Evolutionary conservation across 2,888 invertebrate genomes (phyloP), one percentile per base, ranked within the genome.

Genomic region (Apocheima hispidaria): DNA sequence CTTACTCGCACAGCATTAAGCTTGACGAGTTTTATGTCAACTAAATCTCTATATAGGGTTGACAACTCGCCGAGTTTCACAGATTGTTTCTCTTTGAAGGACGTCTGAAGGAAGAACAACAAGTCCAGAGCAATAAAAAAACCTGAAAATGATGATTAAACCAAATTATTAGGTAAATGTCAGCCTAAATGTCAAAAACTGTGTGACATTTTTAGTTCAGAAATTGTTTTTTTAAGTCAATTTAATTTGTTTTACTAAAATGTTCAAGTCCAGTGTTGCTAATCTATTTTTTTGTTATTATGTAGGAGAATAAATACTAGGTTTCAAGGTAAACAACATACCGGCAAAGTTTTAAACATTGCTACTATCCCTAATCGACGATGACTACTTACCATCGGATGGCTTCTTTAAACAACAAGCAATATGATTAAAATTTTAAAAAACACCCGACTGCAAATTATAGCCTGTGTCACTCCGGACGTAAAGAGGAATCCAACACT

Each of bases 1-100:
- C 54, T 49, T 54, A 12, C 26, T 48, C 4, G 20, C 23, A 41
- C 14, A 33, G 43, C 18, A 41, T 36, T 38, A 41, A 38, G 16
- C 46, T 43, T 58, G n/a, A 36, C 18, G 36, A 48, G 48, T 44
- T 52, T 54, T 54, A 54, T 54, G 54, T 49, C 54, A 52, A 28
- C 43, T 50, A 43, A n/a, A 20, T 26, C 16, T 38, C n/a, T n/a
- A n/a, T n/a, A n/a, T n/a, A 51, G 50, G 50, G 50, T 7, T 51
- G 26, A 4, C 50, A 51, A 28, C 10, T 44, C 10, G 28, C 26
- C 10, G 5, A 3, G 2, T 41, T 21, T 41, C 6, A 18, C 9
- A 21, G n/a, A 21, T 12, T 5, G 7, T 18, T n/a, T 10, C 21
- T 2, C 21, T n/a, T 44, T 4, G 16, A 10, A 28, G 23, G 43